These are phyloP conservation scores for Elegia similella DNA, from an alignment of 2,888 invertebrate species.

Conservation along the genomic window DNA sequence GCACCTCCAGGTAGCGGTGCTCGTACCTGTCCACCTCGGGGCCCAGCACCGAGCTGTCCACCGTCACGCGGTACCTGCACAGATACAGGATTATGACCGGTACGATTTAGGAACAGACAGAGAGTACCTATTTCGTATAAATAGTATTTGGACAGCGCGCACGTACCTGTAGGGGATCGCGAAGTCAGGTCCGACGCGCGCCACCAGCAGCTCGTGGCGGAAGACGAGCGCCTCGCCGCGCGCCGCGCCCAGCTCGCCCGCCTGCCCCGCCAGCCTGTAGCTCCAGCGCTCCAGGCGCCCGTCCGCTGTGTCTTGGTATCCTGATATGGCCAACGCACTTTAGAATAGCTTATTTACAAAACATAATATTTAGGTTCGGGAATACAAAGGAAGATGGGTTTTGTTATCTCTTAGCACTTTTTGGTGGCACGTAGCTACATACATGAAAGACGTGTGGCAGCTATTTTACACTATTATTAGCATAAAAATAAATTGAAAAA, in stretches of 20 bases:
- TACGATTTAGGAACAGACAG: too few species aligned
- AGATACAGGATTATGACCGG: too few species aligned
- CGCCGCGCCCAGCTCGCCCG: constrained; percentile 10
- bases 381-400: too few species aligned
- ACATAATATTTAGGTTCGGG: too few species aligned
- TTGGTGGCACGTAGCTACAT: too few species aligned
- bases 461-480: too few species aligned
- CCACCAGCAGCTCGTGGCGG: constrained; percentile 27
- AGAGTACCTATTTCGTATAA: too few species aligned
- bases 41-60: constrained; percentile 68
- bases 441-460: too few species aligned
- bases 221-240: constrained; percentile 15
- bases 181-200: constrained; percentile 22
- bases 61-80: constrained; percentile 56
- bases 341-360: too few species aligned
- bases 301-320: neutral
- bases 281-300: constrained; percentile 9
- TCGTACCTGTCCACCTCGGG: constrained; percentile 54
- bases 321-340: neutral
- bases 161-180: constrained; percentile 20
- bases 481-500: too few species aligned
- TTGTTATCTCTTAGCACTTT: too few species aligned
- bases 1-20: constrained; percentile 53
- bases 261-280: constrained; percentile 13
- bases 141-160: too few species aligned